These are phyloP conservation scores for Poecilia wingei DNA, from an alignment of 2,797 vertebrate species.

Conservation along the genomic window DNA sequence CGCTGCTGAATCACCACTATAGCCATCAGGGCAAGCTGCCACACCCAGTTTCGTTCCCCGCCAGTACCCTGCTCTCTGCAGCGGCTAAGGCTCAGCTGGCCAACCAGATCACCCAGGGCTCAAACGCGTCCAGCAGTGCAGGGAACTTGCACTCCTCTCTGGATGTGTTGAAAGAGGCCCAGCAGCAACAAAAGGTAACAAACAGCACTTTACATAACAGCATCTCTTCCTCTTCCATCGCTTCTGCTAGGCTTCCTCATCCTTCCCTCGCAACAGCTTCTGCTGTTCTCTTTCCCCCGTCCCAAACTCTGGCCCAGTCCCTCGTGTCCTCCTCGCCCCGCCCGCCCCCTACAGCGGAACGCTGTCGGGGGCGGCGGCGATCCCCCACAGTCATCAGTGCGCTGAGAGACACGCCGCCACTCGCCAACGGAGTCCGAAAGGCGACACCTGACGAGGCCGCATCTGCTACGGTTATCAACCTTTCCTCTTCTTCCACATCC, in stretches of 20 bases:
- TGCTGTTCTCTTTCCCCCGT: constrained; percentile 71
- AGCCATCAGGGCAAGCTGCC: constrained; percentile 74
- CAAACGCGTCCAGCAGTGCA: constrained; percentile 54
- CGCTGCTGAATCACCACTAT: constrained; percentile 82
- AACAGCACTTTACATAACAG: constrained; percentile 93
- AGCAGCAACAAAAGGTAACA: constrained; percentile 82
- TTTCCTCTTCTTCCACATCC: constrained; percentile 67
- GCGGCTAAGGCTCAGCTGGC: constrained; percentile 91
- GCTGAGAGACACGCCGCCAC: constrained; percentile 78
- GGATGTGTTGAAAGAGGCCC: constrained; percentile 73
- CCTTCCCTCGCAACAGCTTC: constrained; percentile 70
- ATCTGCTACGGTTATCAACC: constrained; percentile 69
- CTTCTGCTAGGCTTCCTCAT: constrained; percentile 72
- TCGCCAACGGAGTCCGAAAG: constrained; percentile 65
- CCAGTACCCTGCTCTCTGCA: constrained; percentile 89
- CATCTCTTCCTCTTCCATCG: constrained; percentile 68
- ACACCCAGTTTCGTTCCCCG: constrained; percentile 85
- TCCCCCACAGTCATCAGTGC: constrained; percentile 85
- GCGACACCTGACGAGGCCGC: constrained; percentile 64
- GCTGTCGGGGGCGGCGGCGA: constrained; percentile 79
- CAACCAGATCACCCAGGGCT: constrained; percentile 80
- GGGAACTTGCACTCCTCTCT: constrained; percentile 55
- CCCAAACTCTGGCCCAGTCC: constrained; percentile 70
- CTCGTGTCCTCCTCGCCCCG: constrained; percentile 66
- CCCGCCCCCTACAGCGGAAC: constrained; percentile 61